phyloP scores from a whole-genome alignment of 2,888 invertebrate genomes.

The Poecilus cupreus region DNA sequence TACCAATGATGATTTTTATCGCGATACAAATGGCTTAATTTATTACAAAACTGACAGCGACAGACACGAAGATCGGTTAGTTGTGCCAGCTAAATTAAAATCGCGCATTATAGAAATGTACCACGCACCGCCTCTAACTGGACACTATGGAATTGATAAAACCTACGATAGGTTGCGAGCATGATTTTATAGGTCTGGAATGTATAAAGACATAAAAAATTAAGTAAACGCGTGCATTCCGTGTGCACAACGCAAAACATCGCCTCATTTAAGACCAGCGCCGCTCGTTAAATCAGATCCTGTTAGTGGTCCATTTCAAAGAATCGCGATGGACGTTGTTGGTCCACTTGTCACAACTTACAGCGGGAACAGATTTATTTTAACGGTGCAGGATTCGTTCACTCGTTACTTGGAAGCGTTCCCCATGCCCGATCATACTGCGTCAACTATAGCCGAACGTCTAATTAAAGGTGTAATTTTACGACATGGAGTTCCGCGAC shows the following conservation, averaged over 20 bases:
- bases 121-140: too few species aligned
- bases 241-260: slow-evolving; percentile 59
- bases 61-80: not conserved
- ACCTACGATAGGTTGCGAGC: slow-evolving; percentile 59
- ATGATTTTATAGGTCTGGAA: slow-evolving; percentile 60
- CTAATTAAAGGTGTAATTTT: slow-evolving; percentile 30
- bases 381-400: slow-evolving; percentile 61
- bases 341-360: not conserved
- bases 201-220: slow-evolving; percentile 59
- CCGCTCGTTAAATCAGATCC: not conserved
- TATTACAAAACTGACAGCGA: not conserved
- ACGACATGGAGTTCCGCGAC: slow-evolving; percentile 51
- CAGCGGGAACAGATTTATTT: slow-evolving; percentile 61
- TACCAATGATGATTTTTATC: not conserved
- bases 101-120: slow-evolving; percentile 19
- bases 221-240: slow-evolving; percentile 59
- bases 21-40: not conserved
- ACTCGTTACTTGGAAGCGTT: slow-evolving; percentile 62
- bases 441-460: slow-evolving; percentile 62
- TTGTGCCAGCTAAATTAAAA: not conserved
- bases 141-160: slow-evolving; percentile 60
- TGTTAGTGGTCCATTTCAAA: not conserved
- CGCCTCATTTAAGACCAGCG: not conserved
- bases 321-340: slow-evolving; percentile 41
- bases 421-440: slow-evolving; percentile 62